Evolutionary conservation across 2,113 vertebrate species (phyloP).

Genomic region (Dasypus novemcinctus): DNA sequence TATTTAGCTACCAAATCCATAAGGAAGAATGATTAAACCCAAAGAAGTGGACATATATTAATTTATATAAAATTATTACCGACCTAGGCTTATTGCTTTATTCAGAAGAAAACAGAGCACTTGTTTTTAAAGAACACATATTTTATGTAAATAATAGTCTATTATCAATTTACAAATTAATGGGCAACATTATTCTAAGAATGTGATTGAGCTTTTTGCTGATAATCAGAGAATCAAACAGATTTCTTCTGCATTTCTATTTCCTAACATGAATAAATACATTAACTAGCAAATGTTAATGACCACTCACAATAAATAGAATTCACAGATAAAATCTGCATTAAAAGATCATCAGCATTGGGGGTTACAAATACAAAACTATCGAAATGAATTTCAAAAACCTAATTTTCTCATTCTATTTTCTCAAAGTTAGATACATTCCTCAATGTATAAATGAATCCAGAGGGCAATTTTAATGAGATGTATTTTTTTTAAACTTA

Average conservation of each 20-base stretch:
- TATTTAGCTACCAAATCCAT: neutral
- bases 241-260: constrained; percentile 61
- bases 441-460: constrained; percentile 21
- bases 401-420: constrained; percentile 4
- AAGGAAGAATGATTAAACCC: neutral
- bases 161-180: constrained; percentile 44
- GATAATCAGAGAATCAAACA: constrained; percentile 42
- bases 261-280: constrained; percentile 62
- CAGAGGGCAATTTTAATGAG: constrained; percentile 20
- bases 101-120: neutral
- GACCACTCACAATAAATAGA: constrained; percentile 47
- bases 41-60: neutral
- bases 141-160: constrained; percentile 27
- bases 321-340: constrained; percentile 44
- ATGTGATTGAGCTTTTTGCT: constrained; percentile 53
- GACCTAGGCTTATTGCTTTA: neutral
- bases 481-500: neutral
- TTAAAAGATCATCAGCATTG: constrained; percentile 55
- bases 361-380: constrained; percentile 31
- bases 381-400: constrained; percentile 32
- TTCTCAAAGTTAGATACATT: constrained; percentile 27
- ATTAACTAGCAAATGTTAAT: constrained; percentile 67
- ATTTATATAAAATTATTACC: neutral
- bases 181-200: constrained; percentile 28
- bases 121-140: neutral